phyloP scores from a whole-genome alignment of 2,888 invertebrate species.

The Caenorhabditis parvicauda region DNA sequence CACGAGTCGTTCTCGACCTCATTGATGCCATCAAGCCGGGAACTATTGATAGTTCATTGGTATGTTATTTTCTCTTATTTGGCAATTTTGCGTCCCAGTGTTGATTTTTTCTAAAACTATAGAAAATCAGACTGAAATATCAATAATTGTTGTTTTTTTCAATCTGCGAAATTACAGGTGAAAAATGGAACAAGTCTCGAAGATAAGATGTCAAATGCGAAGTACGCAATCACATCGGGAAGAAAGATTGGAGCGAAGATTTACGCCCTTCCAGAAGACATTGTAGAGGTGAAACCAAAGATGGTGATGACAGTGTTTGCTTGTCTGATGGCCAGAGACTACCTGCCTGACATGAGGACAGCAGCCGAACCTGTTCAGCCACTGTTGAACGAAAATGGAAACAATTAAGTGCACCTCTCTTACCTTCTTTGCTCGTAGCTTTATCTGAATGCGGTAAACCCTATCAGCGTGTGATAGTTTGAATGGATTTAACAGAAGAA shows the following conservation, averaged over 20 bases:
- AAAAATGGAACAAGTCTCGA: conserved; percentile 30
- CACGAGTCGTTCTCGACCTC: conserved; percentile 87
- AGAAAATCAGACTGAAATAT: neutral
- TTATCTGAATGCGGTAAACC: no score
- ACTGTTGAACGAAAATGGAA: conserved; percentile 17
- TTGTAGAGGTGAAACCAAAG: conserved; percentile 93
- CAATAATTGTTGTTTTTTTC: neutral
- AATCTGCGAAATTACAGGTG: conserved; percentile 16
- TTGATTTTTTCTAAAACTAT: neutral
- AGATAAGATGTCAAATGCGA: conserved; percentile 80
- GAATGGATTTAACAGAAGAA: no score
- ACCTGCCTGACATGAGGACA: conserved; percentile 81
- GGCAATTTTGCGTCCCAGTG: neutral
- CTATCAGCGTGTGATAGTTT: no score
- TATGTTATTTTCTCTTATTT: conserved; percentile 9
- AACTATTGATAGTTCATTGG: conserved; percentile 79
- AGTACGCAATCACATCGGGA: conserved; percentile 96
- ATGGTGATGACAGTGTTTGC: conserved; percentile 99
- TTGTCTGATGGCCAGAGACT: conserved; percentile 95
- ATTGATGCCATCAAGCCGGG: conserved; percentile 95
- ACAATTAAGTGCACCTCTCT: neutral
- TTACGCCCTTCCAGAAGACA: conserved; percentile 96
- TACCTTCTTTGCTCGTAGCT: neutral
- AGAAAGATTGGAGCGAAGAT: conserved; percentile 94
- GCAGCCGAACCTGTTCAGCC: conserved; percentile 24